Conservation (phyloP, 2,888 invertebrate species). For the Baronia brevicornis region DNA sequence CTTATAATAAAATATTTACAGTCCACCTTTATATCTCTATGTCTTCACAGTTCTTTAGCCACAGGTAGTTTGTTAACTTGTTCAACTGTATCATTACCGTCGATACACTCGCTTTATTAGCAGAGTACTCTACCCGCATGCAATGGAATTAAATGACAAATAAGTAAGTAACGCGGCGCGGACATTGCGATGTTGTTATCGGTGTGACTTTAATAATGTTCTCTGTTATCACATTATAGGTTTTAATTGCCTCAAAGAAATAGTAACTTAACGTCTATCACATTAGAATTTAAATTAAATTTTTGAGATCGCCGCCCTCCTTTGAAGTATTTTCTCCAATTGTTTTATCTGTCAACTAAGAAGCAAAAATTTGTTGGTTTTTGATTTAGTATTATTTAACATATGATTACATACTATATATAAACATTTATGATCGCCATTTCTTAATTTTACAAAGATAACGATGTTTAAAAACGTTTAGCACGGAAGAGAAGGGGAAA, state of each 20-base stretch:
- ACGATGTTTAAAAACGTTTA: too few relatives aligned
- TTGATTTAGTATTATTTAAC: too few relatives aligned
- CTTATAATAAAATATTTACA: not conserved
- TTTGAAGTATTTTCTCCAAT: too few relatives aligned
- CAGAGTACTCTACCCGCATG: slow-evolving; percentile 12
- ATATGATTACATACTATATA: too few relatives aligned
- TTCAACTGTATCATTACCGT: not conserved
- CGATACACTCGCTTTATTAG: slow-evolving; percentile 7
- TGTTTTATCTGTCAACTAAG: too few relatives aligned
- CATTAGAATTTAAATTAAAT: slow-evolving; percentile 7
- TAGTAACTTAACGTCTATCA: slow-evolving; percentile 29
- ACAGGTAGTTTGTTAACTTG: slow-evolving; percentile 5
- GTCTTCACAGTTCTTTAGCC: too few relatives aligned
- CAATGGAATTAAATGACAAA: slow-evolving; percentile 24
- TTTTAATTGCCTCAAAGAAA: slow-evolving; percentile 25
- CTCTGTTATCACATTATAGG: slow-evolving; percentile 41
- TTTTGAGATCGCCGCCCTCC: too few relatives aligned
- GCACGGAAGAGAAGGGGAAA: too few relatives aligned
- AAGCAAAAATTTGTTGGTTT: too few relatives aligned
- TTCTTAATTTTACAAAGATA: too few relatives aligned
- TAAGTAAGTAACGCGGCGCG: slow-evolving; percentile 21
- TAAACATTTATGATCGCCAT: too few relatives aligned
- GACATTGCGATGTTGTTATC: slow-evolving; percentile 42
- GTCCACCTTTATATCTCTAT: too few relatives aligned
- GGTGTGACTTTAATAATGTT: slow-evolving; percentile 41